Evolutionary conservation across 2,113 vertebrate genomes (phyloP).

Genomic region (Cyprinodon variegatus): DNA sequence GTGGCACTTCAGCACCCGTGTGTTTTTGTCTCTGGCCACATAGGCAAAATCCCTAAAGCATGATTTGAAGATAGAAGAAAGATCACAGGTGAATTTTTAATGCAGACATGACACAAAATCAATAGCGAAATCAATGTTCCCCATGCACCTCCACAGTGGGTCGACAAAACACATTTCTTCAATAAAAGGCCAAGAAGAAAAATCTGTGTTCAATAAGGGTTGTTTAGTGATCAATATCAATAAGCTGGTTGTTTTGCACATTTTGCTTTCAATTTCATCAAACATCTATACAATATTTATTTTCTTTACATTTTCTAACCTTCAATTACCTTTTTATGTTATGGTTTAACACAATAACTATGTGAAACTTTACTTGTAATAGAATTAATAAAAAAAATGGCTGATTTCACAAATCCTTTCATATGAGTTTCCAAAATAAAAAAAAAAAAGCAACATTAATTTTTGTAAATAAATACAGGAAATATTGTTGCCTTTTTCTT

Average conservation of each 20-base stretch:
- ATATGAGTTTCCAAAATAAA: no score
- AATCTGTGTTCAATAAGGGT: not conserved
- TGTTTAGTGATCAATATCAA: not conserved
- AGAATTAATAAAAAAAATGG: no score
- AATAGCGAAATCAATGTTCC: not conserved
- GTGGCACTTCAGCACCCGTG: slow-evolving; percentile 96
- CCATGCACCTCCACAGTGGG: not conserved
- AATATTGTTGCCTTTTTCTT: no score
- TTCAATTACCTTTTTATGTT: not conserved
- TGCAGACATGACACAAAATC: not conserved
- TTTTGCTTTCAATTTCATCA: not conserved
- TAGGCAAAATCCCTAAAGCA: slow-evolving; percentile 93
- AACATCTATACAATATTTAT: not conserved
- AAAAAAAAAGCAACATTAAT: no score
- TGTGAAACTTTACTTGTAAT: no score
- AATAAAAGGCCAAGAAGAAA: slow-evolving; percentile 12
- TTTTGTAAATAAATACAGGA: no score
- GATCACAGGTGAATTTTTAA: not conserved
- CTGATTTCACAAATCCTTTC: no score
- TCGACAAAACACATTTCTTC: not conserved
- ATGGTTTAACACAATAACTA: not conserved
- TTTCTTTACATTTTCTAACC: not conserved
- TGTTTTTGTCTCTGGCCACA: slow-evolving; percentile 96
- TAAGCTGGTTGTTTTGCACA: not conserved
- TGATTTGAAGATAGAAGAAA: slow-evolving; percentile 1